A percentile compares a stretch with the other conserved stretches of the same genome.
phyloP scores from a whole-genome alignment of 2,888 invertebrate species.

The Odiellus spinosus region DNA sequence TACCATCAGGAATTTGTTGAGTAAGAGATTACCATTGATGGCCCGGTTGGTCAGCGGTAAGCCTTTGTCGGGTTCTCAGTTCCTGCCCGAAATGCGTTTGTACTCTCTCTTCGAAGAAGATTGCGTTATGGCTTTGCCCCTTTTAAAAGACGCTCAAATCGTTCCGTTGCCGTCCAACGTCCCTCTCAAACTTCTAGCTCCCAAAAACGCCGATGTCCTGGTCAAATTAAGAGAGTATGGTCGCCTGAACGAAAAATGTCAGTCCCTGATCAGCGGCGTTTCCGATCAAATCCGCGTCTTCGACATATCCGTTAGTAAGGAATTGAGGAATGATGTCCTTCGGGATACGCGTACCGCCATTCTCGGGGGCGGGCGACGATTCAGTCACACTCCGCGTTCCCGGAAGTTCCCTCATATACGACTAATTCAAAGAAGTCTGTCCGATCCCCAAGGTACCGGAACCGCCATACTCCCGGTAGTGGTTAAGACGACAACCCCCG shows the following conservation, averaged over 20 bases:
- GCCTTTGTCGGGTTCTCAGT: conserved; percentile 48
- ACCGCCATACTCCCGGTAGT: neutral
- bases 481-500: conserved; percentile 10
- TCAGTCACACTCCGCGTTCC: neutral
- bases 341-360: too few relatives aligned
- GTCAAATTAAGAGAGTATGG: conserved; percentile 16
- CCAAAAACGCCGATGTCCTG: conserved; percentile 41
- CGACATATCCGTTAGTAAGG: conserved; percentile 17
- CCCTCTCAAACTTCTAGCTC: conserved; percentile 63
- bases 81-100: conserved; percentile 66
- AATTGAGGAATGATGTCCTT: neutral
- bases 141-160: conserved; percentile 53
- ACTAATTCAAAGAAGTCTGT: conserved; percentile 10
- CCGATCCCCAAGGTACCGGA: conserved; percentile 12
- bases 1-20: conserved; percentile 71
- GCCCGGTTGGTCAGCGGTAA: conserved; percentile 81
- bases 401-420: conserved; percentile 1
- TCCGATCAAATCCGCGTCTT: conserved; percentile 20
- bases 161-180: conserved; percentile 71
- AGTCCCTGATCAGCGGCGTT: conserved; percentile 14
- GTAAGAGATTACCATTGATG: conserved; percentile 78
- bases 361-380: too few relatives aligned
- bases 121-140: conserved; percentile 56
- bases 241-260: conserved; percentile 17
- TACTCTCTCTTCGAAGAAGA: conserved; percentile 55